phyloP scores from a whole-genome alignment of 1,140 invertebrate species.

The Caerostris extrusa region DNA sequence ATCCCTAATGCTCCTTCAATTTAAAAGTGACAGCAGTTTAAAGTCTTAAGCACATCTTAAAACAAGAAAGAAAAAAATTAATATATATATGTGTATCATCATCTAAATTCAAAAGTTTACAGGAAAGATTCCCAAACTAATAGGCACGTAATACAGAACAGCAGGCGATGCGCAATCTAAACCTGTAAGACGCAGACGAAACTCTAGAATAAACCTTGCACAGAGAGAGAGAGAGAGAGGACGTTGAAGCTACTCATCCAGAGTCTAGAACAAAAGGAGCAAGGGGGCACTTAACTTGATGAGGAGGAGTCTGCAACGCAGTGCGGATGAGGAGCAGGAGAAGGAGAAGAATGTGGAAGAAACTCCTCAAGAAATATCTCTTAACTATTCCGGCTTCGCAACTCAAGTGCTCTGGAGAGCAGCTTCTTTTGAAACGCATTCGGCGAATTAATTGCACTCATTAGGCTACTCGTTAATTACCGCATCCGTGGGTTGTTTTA shows the following conservation, averaged over 20 bases:
- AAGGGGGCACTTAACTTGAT: conserved; percentile 70
- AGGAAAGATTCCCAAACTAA: background rate
- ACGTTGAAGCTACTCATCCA: background rate
- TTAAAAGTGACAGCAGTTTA: too few relatives aligned
- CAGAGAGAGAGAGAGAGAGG: background rate
- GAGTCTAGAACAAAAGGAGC: conserved; percentile 58
- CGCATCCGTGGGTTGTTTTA: conserved; percentile 53
- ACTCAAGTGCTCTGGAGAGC: background rate
- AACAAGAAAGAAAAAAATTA: too few relatives aligned
- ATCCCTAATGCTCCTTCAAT: too few relatives aligned
- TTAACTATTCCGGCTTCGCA: conserved; percentile 57
- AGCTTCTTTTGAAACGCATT: conserved; percentile 66
- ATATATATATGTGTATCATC: too few relatives aligned
- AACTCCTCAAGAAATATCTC: conserved; percentile 36
- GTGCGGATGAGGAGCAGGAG: too few relatives aligned
- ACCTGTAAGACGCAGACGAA: background rate
- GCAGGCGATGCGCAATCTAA: conserved; percentile 7
- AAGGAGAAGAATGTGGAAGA: too few relatives aligned
- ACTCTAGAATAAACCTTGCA: too few relatives aligned
- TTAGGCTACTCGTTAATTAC: conserved; percentile 73
- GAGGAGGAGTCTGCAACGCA: conserved; percentile 25
- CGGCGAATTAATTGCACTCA: conserved; percentile 73
- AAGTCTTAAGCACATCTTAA: too few relatives aligned
- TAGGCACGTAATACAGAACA: conserved; percentile 20
- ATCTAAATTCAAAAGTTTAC: background rate